Evolutionary conservation across 2,113 vertebrate species (phyloP), one percentile per base, ranked within the genome.

Genomic region (Brienomyrus brachyistius): DNA sequence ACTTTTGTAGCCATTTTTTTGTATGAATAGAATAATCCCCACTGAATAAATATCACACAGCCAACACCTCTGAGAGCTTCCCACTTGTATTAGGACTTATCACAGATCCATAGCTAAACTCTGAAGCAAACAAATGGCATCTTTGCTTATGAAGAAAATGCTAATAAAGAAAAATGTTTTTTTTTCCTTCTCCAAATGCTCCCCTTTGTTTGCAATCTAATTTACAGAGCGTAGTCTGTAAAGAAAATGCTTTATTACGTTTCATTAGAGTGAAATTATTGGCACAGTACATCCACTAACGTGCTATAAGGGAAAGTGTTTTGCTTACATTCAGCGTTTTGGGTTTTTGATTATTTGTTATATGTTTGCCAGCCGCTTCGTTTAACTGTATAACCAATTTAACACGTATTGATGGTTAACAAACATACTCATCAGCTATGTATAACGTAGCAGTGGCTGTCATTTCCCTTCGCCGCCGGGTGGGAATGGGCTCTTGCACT

Each of bases 401-500:
- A 62, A 88, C 19, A 56, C 62, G 62, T 43, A 45, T 47, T 66
- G 66, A 17, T 51, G 66, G 47, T 47, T 88, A 77, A 70, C 17
- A n/a, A 52, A 52, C 27, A n/a, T 48, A 48, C 48, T 59, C 5
- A 15, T 89, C 84, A n/a, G 56, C 9, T 27, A 88, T 52, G 35
- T 87, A 19, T 91, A 56, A n/a, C 48, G 23, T 93, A 89, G 88
- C 88, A 88, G 19, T 8, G 31, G 35, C 35, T 10, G 13, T 43
- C 31, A 88, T 87, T 82, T 84, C 56, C 11, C 70, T 35, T 43
- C 11, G 89, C 43, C 9, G 23, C 90, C 17, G 52, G 2, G 35
- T 74, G 83, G 45, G n/a, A 31, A 86, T 59, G 51, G 52, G n/a
- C 23, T 66, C 48, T 62, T 54, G 9, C 85, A 91, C 91, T 93